phyloP scores from a whole-genome alignment of 2,888 invertebrate genomes.

The Monopis laevigella region DNA sequence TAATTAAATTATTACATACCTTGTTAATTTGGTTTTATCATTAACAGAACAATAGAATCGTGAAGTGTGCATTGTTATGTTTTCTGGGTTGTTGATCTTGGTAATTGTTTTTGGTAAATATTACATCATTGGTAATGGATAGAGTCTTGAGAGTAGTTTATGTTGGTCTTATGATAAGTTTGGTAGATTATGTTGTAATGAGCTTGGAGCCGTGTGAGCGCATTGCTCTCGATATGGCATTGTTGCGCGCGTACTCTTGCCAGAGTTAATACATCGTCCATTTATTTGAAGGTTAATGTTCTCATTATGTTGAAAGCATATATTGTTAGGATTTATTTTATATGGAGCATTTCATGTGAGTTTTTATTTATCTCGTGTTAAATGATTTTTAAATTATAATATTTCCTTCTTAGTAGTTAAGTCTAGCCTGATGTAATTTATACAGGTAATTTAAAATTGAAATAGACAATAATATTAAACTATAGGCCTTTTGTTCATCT shows the following conservation, averaged over 20 bases:
- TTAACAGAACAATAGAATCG: constrained; percentile 8
- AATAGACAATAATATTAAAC: too few species aligned
- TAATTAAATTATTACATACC: constrained; percentile 2
- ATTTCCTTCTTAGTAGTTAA: too few species aligned
- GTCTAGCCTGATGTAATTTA: too few species aligned
- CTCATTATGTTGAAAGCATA: too few species aligned
- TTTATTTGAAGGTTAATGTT: constrained; percentile 7
- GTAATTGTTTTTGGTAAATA: background rate
- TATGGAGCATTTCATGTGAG: too few species aligned
- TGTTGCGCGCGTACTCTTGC: background rate
- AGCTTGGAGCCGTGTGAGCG: constrained; percentile 4
- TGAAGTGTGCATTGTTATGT: background rate
- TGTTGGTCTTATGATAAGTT: background rate
- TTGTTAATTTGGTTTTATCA: background rate
- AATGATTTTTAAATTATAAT: too few species aligned
- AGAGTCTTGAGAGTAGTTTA: background rate
- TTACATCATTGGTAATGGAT: background rate
- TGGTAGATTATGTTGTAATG: constrained; percentile 7
- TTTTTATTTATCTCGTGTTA: too few species aligned
- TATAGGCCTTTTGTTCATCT: too few species aligned
- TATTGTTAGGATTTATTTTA: too few species aligned
- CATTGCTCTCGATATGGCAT: constrained; percentile 8
- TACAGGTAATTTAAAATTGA: too few species aligned
- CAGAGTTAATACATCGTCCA: constrained; percentile 1
- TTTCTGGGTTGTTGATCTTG: background rate